Conservation (phyloP, 2,113 vertebrate species). For the Hipposideros armiger region DNA sequence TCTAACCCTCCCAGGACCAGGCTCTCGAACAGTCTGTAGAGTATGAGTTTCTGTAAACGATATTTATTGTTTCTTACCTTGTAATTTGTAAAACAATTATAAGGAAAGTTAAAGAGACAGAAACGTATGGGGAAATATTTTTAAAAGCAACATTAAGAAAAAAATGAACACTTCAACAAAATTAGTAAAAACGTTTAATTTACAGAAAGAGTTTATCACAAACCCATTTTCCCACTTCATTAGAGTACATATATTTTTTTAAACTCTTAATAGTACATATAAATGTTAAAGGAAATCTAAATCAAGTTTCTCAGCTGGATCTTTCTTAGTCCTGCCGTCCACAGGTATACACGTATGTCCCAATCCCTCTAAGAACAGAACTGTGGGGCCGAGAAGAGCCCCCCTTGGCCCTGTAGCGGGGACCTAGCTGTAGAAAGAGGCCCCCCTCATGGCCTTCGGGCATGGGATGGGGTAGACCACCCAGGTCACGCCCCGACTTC, state of each 20-base stretch:
- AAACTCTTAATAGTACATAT: neutral
- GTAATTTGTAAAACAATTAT: neutral
- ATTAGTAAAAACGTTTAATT: neutral
- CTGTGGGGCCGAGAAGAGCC: fast-evolving
- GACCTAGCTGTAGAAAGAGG: fast-evolving
- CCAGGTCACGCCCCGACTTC: neutral
- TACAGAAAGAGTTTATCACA: neutral
- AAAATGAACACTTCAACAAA: neutral
- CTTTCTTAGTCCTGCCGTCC: neutral
- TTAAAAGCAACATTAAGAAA: neutral
- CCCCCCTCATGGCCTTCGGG: fast-evolving
- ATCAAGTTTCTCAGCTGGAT: neutral
- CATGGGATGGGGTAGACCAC: neutral
- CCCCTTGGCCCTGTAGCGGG: fast-evolving
- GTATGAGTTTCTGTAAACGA: neutral
- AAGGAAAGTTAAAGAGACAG: neutral
- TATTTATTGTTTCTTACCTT: neutral
- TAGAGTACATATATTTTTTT: too few relatives aligned
- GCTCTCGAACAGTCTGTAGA: neutral
- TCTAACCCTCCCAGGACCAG: neutral
- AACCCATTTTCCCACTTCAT: neutral
- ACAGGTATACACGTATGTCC: neutral
- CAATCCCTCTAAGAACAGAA: neutral
- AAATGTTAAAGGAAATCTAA: neutral
- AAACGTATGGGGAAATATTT: neutral